A percentile compares a stretch with the other conserved stretches of the same genome.
Evolutionary conservation across 2,113 vertebrate species (phyloP).

Genomic region (Todiramphus chloris): DNA sequence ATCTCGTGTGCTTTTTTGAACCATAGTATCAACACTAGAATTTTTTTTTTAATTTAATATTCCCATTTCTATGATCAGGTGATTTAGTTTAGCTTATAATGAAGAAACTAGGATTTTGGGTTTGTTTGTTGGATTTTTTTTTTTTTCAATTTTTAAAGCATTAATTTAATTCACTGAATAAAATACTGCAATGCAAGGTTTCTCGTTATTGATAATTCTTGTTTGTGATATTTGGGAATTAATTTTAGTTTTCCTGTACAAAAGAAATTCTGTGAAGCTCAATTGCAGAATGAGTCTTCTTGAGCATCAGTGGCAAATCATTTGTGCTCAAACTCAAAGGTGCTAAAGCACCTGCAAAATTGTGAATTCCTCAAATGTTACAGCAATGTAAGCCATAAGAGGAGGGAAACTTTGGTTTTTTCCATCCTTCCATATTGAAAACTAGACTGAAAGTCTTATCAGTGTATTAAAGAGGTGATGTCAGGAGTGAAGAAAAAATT

Average conservation of each 20-base stretch:
- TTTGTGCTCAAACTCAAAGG: background rate
- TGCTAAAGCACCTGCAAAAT: background rate
- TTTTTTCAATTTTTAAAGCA: background rate
- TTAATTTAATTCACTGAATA: slow-evolving; percentile 2
- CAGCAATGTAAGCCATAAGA: background rate
- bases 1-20: background rate
- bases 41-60: background rate
- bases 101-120: background rate
- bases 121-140: background rate
- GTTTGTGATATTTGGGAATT: background rate
- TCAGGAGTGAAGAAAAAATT: background rate
- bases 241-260: background rate
- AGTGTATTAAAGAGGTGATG: background rate
- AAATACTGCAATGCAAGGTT: background rate
- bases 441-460: background rate
- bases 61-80: accelerated
- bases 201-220: background rate
- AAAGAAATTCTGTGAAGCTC: background rate
- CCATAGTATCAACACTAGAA: background rate
- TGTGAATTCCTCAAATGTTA: background rate
- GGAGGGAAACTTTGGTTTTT: background rate
- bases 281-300: background rate
- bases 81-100: background rate
- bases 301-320: background rate
- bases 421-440: background rate